Percentiles rank a stretch among this genome's conserved stretches.
These are phyloP conservation scores for Centropus bengalensis DNA, from an alignment of 2,113 vertebrate genomes.

Conservation along the genomic window DNA sequence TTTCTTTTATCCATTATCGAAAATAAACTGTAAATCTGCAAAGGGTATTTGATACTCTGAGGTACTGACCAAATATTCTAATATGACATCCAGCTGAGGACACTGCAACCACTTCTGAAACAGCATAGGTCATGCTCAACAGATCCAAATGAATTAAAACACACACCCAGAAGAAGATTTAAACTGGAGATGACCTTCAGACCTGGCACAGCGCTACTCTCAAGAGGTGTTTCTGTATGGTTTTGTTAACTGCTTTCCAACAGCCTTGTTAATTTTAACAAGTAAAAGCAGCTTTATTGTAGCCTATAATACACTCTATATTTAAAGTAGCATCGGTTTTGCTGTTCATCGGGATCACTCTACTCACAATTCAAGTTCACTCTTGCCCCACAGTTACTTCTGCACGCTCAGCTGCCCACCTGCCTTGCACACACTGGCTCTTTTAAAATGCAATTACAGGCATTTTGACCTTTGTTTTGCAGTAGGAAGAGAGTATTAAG, in stretches of 20 bases:
- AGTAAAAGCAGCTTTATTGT: background rate
- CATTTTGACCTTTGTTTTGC: slow-evolving; percentile 66
- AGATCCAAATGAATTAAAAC: background rate
- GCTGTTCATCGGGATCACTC: background rate
- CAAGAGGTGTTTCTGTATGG: background rate
- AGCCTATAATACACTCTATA: background rate
- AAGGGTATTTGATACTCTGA: background rate
- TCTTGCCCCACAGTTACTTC: slow-evolving; percentile 77
- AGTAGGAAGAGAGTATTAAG: slow-evolving; percentile 70
- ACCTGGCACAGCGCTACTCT: background rate
- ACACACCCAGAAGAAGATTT: background rate
- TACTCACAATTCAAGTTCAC: slow-evolving; percentile 53
- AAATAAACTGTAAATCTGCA: background rate
- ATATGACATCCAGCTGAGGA: background rate
- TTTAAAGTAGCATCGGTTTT: background rate
- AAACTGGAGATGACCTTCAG: rapidly evolving
- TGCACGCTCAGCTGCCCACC: slow-evolving; percentile 72
- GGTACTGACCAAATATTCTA: background rate
- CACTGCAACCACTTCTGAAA: background rate
- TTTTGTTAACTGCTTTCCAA: background rate
- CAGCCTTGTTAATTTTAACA: background rate
- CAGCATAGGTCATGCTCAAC: background rate
- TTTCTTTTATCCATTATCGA: background rate
- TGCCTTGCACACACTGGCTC: slow-evolving; percentile 59
- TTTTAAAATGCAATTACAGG: slow-evolving; percentile 76